A percentile compares a stretch with the other conserved stretches of the same genome.
These are phyloP conservation scores for Atopsyche davidsoni DNA, from an alignment of 1,140 invertebrate species.

Conservation along the genomic window DNA sequence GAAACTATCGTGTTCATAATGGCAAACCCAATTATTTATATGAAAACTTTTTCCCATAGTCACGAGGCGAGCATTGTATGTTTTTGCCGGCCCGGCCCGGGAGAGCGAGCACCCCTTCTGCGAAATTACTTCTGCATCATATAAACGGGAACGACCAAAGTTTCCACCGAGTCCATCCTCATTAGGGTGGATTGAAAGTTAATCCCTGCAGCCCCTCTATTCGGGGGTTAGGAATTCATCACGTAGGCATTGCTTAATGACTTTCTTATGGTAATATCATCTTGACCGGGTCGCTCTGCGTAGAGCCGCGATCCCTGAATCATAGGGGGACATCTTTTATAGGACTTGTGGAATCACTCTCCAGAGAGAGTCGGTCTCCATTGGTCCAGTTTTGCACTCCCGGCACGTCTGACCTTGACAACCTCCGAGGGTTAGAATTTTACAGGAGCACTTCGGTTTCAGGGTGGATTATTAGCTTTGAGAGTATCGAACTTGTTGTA, in stretches of 20 bases:
- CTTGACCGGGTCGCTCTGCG: slow-evolving; percentile 15
- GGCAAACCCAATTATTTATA: no score
- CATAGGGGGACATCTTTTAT: slow-evolving; percentile 15
- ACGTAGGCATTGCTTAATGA: slow-evolving; percentile 28
- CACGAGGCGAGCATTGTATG: no score
- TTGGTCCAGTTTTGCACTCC: neutral
- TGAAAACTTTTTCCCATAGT: no score
- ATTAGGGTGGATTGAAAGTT: slow-evolving; percentile 31
- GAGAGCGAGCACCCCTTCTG: slow-evolving; percentile 3
- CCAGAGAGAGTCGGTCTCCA: slow-evolving; percentile 7
- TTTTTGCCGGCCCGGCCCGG: no score
- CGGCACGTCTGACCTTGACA: slow-evolving; percentile 19
- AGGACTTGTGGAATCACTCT: slow-evolving; percentile 15
- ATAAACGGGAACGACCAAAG: slow-evolving; percentile 30
- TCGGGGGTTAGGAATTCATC: slow-evolving; percentile 23
- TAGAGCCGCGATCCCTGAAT: slow-evolving; percentile 1
- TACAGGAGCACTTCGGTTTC: slow-evolving; percentile 6
- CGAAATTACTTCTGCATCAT: slow-evolving; percentile 30
- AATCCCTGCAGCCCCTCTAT: slow-evolving; percentile 21
- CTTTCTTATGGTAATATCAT: slow-evolving; percentile 29
- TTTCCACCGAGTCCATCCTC: slow-evolving; percentile 17
- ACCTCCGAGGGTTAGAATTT: neutral
- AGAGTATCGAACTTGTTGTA: no score
- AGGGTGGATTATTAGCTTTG: slow-evolving; percentile 10
- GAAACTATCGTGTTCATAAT: no score